These are phyloP conservation scores for Lasioglossum zephyrum DNA, from an alignment of 2,888 invertebrate genomes.

Conservation along the genomic window DNA sequence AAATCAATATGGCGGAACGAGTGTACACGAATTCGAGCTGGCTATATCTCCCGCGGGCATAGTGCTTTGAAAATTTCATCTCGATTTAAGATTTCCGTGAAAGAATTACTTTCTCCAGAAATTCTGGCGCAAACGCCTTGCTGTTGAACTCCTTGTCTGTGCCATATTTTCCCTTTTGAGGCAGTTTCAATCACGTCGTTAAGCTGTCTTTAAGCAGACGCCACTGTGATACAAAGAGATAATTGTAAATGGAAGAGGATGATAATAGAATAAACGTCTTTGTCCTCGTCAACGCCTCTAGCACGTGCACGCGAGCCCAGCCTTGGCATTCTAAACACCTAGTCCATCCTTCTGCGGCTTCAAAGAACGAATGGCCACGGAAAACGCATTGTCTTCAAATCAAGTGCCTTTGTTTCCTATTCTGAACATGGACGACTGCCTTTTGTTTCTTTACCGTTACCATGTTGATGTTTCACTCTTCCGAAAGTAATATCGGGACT, in stretches of 20 bases:
- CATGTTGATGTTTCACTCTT: background rate
- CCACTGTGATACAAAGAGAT: background rate
- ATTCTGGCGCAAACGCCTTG: background rate
- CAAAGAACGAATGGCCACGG: background rate
- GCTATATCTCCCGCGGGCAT: slow-evolving; percentile 79
- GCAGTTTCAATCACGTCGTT: background rate
- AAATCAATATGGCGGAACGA: slow-evolving; percentile 80
- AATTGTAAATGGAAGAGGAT: background rate
- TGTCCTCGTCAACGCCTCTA: background rate
- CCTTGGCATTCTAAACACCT: background rate
- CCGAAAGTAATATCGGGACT: background rate
- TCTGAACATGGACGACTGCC: background rate
- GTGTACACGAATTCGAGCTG: slow-evolving; percentile 71
- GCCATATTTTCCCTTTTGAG: background rate
- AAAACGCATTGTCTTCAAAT: slow-evolving; percentile 3
- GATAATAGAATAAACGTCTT: background rate
- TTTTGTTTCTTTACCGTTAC: background rate
- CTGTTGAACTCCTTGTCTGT: background rate
- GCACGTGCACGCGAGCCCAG: slow-evolving; percentile 3
- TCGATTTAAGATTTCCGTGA: background rate
- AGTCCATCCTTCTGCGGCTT: background rate
- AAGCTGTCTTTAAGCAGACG: background rate
- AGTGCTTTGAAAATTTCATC: slow-evolving; percentile 5
- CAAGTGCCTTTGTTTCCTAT: background rate
- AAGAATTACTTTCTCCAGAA: background rate